These are phyloP conservation scores for Kryphioiulus occultus DNA, from an alignment of 2,888 invertebrate genomes.

Conservation along the genomic window DNA sequence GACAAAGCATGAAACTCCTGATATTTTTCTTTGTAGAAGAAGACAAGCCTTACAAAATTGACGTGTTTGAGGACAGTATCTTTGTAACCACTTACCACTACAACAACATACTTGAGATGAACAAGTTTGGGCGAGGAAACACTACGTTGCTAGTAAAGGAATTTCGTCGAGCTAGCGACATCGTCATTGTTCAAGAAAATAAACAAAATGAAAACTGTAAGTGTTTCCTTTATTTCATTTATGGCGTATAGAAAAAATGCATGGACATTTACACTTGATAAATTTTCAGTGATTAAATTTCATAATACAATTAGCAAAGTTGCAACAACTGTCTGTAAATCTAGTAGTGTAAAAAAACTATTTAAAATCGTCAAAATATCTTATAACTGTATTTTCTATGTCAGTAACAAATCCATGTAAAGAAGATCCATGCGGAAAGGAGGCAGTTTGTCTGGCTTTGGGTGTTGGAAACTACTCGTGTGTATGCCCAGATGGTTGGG, in stretches of 20 bases:
- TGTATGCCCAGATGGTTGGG: conserved; percentile 56
- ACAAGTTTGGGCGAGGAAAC: conserved; percentile 72
- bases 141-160: conserved; percentile 67
- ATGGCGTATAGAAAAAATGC: too few species aligned
- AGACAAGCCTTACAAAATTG: conserved; percentile 74
- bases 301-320: too few species aligned
- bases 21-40: conserved; percentile 44
- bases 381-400: background rate
- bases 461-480: conserved; percentile 52
- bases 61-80: conserved; percentile 76
- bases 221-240: conserved; percentile 52
- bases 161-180: conserved; percentile 69
- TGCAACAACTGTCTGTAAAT: too few species aligned
- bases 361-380: too few species aligned
- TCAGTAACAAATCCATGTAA: conserved; percentile 60
- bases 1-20: background rate
- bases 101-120: conserved; percentile 71
- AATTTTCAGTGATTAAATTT: too few species aligned
- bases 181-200: conserved; percentile 73
- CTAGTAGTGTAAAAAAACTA: too few species aligned
- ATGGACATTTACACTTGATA: too few species aligned
- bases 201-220: conserved; percentile 69
- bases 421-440: conserved; percentile 69
- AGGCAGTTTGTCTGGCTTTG: conserved; percentile 68
- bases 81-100: conserved; percentile 73